Percentiles rank a stretch among this genome's conserved stretches.
Evolutionary conservation across 2,888 invertebrate genomes (phyloP).

Genomic region (Anarsia innoxiella): DNA sequence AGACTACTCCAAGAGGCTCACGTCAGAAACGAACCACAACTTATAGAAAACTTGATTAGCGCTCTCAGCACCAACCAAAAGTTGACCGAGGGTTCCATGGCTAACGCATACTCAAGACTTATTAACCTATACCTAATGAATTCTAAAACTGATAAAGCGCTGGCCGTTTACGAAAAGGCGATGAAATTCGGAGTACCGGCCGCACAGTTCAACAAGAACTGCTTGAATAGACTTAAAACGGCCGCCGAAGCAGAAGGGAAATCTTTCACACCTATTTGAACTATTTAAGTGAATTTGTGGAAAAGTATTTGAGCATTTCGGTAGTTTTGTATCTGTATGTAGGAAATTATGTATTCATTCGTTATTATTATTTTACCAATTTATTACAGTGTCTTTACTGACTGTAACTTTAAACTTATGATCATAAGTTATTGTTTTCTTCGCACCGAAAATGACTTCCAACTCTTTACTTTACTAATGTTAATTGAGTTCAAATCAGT

Average conservation of each 20-base stretch:
- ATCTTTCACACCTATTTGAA: no score
- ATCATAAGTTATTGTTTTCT: no score
- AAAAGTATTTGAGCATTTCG: slow-evolving; percentile 29
- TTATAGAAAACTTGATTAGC: slow-evolving; percentile 44
- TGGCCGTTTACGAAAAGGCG: slow-evolving; percentile 37
- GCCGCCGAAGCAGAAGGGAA: slow-evolving; percentile 68
- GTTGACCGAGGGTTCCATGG: slow-evolving; percentile 35
- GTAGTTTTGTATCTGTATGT: no score
- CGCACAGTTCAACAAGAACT: slow-evolving; percentile 76
- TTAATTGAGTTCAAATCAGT: no score
- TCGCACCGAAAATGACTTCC: no score
- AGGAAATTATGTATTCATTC: slow-evolving; percentile 12
- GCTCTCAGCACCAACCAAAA: slow-evolving; percentile 37
- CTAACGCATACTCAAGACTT: slow-evolving; percentile 57
- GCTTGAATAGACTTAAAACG: slow-evolving; percentile 72
- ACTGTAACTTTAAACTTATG: no score
- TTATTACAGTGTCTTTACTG: no score
- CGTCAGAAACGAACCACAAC: slow-evolving; percentile 36
- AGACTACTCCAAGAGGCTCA: slow-evolving; percentile 57
- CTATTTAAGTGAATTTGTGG: no score
- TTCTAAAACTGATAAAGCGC: slow-evolving; percentile 39
- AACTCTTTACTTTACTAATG: no score
- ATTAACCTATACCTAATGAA: slow-evolving; percentile 45
- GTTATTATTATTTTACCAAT: no score
- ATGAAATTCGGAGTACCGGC: slow-evolving; percentile 51